These are phyloP conservation scores for Drosophila leonis DNA, from an alignment of 2,888 invertebrate genomes.

Conservation along the genomic window DNA sequence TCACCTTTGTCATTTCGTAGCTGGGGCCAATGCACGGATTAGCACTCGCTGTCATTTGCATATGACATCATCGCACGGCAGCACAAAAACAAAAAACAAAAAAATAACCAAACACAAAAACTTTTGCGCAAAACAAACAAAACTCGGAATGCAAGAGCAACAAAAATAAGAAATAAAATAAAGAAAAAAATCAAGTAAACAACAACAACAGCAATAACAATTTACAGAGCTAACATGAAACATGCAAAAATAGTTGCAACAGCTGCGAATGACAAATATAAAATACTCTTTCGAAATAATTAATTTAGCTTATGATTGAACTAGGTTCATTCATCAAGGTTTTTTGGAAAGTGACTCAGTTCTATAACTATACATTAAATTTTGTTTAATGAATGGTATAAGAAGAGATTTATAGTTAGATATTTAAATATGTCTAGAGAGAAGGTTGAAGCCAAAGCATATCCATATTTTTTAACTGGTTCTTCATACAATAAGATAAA, in stretches of 20 bases:
- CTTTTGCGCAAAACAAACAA: slow-evolving; percentile 63
- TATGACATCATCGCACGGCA: slow-evolving; percentile 72
- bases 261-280: not conserved
- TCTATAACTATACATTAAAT: too few relatives aligned
- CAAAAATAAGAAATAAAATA: slow-evolving; percentile 47
- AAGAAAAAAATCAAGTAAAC: slow-evolving; percentile 31
- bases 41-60: slow-evolving; percentile 59
- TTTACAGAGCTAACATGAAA: slow-evolving; percentile 19
- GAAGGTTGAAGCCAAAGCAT: too few relatives aligned
- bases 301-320: not conserved
- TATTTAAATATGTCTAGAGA: too few relatives aligned
- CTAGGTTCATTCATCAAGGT: not conserved
- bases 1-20: slow-evolving; percentile 75
- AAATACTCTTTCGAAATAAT: slow-evolving; percentile 17
- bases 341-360: too few relatives aligned
- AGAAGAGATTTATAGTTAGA: not conserved
- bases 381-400: not conserved
- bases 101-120: slow-evolving; percentile 42
- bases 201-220: slow-evolving; percentile 1
- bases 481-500: too few relatives aligned
- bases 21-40: slow-evolving; percentile 52
- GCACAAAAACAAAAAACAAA: slow-evolving; percentile 26
- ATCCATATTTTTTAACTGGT: too few relatives aligned
- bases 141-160: slow-evolving; percentile 47
- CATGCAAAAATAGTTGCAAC: slow-evolving; percentile 3